Evolutionary conservation across 2,888 invertebrate species (phyloP), one percentile per base, ranked within the genome.

Genomic region (Drosophila helvetica): DNA sequence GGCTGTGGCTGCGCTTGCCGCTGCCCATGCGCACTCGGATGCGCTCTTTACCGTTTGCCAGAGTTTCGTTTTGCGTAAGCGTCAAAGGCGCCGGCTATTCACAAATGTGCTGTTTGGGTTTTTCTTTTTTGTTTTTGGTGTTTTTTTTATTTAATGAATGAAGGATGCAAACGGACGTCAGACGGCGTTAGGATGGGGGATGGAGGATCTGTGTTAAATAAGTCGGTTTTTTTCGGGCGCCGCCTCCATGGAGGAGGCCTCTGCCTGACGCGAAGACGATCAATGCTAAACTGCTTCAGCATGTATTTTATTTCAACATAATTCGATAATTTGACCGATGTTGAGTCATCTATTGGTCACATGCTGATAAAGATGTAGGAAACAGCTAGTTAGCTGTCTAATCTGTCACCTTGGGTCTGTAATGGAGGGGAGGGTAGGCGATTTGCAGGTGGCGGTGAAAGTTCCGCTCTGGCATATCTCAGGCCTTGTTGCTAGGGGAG

Each of bases 21-120:
- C 73, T 71, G 47, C 59, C 60, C 61, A 68, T 56, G 72, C 53
- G 63, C 56, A 62, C 17, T 51, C 51, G 51, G 51, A 33, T 15
- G 18, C 52, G 51, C 30, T 17, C 27, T 30, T 25, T 54, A 53
- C 47, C 48, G 53, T 54, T 53, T 15, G 43, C 64, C 54, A 67
- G 65, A 66, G 67, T 80, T 71, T 80, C 79, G 86, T 69, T 71
- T 77, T 82, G 86, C 74, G 83, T 86, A 86, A 86, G 67, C 67
- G 67, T 50, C 83, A 77, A 66, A 80, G 80, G 51, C 70, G 55
- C 55, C 66, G 43, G n/a, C 43, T n/a, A 45, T 53, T 48, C 43
- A n/a, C 19, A 33, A 42, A 55, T 43, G 30, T 33, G 22, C 7
- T 46, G 15, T 30, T 27, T 10, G 19, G 9, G 17, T 46, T 18